Base-by-base conservation (phyloP, 2,888 invertebrate species). In the Drosophila gaucha region DNA sequence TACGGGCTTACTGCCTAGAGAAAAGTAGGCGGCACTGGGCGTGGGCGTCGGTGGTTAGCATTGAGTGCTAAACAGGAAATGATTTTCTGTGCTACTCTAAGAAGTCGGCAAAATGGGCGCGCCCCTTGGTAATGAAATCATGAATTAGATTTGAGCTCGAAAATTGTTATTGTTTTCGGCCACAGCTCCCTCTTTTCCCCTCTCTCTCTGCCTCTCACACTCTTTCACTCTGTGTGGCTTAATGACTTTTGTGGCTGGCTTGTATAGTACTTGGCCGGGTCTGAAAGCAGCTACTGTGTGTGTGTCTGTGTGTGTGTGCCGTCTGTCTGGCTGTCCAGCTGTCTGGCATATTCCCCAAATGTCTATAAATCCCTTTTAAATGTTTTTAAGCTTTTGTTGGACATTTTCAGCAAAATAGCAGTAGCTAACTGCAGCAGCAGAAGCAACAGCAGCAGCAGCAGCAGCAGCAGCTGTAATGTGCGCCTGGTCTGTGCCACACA, bases 351-450 rank as follows among this genome's bases (percentile, higher is more conserved):
- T 85, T 85, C 84, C 84, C 84, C 84, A 85, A 85, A 86, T 86
- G 86, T 85, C 84, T 85, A 85, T 85, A 85, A 85, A 85, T 85
- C 84, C 84, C 86, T 85, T 83, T 85, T 85, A 85, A 85, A 85
- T 85, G 84, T 85, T 85, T 83, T 85, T 86, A 85, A 85, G 84
- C 86, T 86, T 85, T 85, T 85, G 86, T 85, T 86, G 84, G 84
- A 85, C 86, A 86, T 84, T 84, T 83, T 74, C 80, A 78, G 78
- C 66, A 80, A 72, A 74, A 62, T 41, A 68, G 58, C 43, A 47
- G 63, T 64, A 56, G 66, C 52, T 51, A 52, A 43, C 52, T 54
- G 44, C 46, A 51, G 44, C 59, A 44, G 67, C 28, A 56, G 43
- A 54, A 44, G 67, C 28, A 56, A 39, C 6, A 31, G 43, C 44